Evolutionary conservation across 1,140 invertebrate species (phyloP), one percentile per base, ranked within the genome.

Genomic region (Lanistes nyassanus): DNA sequence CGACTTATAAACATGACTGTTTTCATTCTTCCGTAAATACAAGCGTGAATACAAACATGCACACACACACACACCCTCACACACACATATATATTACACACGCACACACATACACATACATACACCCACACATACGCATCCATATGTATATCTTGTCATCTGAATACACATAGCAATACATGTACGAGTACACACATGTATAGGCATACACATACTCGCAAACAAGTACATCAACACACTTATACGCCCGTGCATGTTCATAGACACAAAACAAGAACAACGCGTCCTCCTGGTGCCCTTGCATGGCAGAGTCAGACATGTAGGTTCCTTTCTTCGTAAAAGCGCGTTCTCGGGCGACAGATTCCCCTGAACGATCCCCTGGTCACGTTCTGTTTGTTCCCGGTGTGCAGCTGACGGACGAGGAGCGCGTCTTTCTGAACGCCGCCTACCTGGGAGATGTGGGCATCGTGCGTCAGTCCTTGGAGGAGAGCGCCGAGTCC

Each of bases 341-440:
- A n/a, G n/a, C n/a, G n/a, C n/a, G n/a, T n/a, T n/a, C n/a, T n/a
- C n/a, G n/a, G n/a, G n/a, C n/a, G n/a, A n/a, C n/a, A n/a, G n/a
- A n/a, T n/a, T n/a, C n/a, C n/a, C n/a, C n/a, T n/a, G n/a, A n/a
- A n/a, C n/a, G n/a, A n/a, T n/a, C n/a, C n/a, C n/a, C n/a, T n/a
- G n/a, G n/a, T n/a, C n/a, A n/a, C n/a, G n/a, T n/a, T n/a, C n/a
- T n/a, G n/a, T n/a, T n/a, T n/a, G n/a, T n/a, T 29, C 1, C 58
- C 23, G 31, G 26, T 73, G 73, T 80, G 11, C 82, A 89, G 88
- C 80, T 89, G 53, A 89, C 88, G 23, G 88, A 89, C 68, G 88
- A 89, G 78, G 88, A 89, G 76, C 78, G 88, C 11, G 86, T 89
- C 11, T 89, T 88, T 77, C 83, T 89, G n/a, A 89, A 87, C 76